Evolutionary conservation across 2,113 vertebrate species (phyloP), one percentile per base, ranked within the genome.

Genomic region (Chaetops frenatus): DNA sequence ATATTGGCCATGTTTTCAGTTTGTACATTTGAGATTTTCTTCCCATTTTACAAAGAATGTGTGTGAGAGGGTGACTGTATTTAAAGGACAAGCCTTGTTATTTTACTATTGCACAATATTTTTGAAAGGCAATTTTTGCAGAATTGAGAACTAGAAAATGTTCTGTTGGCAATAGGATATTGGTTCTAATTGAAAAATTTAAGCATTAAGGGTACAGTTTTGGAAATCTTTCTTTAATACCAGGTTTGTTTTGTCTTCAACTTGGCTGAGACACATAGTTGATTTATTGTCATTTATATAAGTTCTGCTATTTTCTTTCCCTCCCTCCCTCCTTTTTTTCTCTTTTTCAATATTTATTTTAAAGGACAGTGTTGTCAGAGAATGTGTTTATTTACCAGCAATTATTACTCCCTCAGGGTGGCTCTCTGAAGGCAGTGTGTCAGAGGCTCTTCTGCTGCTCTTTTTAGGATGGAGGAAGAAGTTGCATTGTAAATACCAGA

Each of bases 241-340:
- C 33, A 73, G 47, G 27, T 71, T 94, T 51, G 47, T 92, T 11
- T 90, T 9, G 25, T 94, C 56, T 77, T 93, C 44, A 45, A 7
- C 60, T 95, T 91, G 60, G 25, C 60, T 79, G 57, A 86, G 50
- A 66, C 44, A 74, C 18, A 17, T 0, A 35, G 33, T 6, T 91
- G 69, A 92, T 92, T 95, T 93, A 81, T 78, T 83, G 47, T 58
- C 73, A 33, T 10, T 94, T 81, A n/a, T 73, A 7, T 92, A 88
- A 92, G 38, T 47, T 69, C 36, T 79, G 22, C 29, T 72, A 1
- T 57, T 87, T 80, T 33, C 10, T 47, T 35, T 9, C 7, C 5
- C 9, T 5, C 31, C 6, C 5, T 2, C 5, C 3, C 7, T 7
- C 2, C 3, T 33, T 9, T 47, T 15, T 14, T 12, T 4, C 12